Conservation (phyloP, 1,140 invertebrate genomes). For the Aphidius ervi region DNA sequence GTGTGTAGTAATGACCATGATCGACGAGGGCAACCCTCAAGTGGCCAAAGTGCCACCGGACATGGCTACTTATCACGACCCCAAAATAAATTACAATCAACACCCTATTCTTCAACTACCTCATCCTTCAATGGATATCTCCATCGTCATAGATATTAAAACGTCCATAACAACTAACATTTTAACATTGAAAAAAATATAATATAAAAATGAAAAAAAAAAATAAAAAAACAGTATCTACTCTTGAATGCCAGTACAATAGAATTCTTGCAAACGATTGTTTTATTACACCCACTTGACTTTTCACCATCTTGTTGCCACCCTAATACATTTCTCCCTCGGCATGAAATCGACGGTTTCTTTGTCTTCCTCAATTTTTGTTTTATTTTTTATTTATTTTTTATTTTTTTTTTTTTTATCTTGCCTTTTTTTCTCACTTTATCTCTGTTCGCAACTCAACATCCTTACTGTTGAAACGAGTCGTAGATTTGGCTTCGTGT, state of each 20-base stretch:
- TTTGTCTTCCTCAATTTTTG: background rate
- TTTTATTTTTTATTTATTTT: background rate
- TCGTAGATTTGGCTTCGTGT: slow-evolving; percentile 19
- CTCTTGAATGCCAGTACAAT: no score
- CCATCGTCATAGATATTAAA: no score
- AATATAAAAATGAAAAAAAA: no score
- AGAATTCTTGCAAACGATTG: no score
- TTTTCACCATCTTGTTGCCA: background rate
- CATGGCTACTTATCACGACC: background rate
- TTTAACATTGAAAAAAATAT: no score
- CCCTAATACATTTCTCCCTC: background rate
- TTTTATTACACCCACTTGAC: slow-evolving; percentile 5
- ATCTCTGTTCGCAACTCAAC: background rate
- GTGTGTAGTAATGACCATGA: slow-evolving; percentile 4
- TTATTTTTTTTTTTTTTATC: background rate
- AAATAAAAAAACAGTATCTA: no score
- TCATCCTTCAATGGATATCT: no score
- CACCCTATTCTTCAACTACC: background rate
- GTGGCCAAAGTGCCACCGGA: background rate
- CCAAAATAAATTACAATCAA: slow-evolving; percentile 12
- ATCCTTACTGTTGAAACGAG: slow-evolving; percentile 2
- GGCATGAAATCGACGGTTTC: background rate
- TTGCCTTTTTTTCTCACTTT: background rate
- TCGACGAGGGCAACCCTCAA: background rate
- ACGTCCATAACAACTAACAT: no score